These are phyloP conservation scores for Diadumene lineata DNA, from an alignment of 92 coral and sea anemone species.

Conservation along the genomic window DNA sequence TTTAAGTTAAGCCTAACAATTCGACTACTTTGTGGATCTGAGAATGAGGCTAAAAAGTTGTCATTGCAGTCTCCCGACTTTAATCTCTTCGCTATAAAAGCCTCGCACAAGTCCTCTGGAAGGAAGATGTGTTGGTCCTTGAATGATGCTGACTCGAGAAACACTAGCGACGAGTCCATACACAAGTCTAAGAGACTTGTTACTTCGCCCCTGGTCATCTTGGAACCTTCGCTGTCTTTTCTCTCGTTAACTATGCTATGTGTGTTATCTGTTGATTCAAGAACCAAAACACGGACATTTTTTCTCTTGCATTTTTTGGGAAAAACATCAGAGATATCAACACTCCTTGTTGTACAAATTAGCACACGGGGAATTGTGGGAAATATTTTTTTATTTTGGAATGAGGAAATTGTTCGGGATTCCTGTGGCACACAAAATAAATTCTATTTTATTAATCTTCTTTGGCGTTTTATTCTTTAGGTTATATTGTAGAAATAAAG, in stretches of 20 bases:
- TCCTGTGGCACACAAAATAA: too few species aligned
- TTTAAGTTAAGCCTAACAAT: constrained; percentile 62
- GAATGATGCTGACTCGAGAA: constrained; percentile 55
- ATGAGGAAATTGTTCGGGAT: constrained; percentile 7
- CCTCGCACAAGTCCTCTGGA: constrained; percentile 79
- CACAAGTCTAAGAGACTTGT: constrained; percentile 68
- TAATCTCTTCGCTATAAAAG: constrained; percentile 68
- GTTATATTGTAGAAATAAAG: not conserved
- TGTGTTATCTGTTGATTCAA: not conserved
- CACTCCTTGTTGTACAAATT: constrained; percentile 27
- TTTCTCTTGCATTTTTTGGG: constrained; percentile 23
- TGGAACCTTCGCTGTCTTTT: constrained; percentile 1
- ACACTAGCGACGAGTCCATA: constrained; percentile 61
- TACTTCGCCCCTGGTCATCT: constrained; percentile 66
- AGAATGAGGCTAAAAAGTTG: constrained; percentile 65
- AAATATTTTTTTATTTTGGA: not conserved
- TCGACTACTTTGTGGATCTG: constrained; percentile 69
- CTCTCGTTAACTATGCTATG: not conserved
- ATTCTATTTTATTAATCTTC: too few species aligned
- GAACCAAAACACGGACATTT: not conserved
- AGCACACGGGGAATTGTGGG: constrained; percentile 16
- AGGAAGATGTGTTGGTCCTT: constrained; percentile 58
- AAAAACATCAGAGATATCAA: constrained; percentile 10
- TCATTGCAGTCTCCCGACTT: constrained; percentile 73
- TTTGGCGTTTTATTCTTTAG: not conserved